phyloP scores from a whole-genome alignment of 2,888 invertebrate genomes.

The Andrena bucephala region DNA sequence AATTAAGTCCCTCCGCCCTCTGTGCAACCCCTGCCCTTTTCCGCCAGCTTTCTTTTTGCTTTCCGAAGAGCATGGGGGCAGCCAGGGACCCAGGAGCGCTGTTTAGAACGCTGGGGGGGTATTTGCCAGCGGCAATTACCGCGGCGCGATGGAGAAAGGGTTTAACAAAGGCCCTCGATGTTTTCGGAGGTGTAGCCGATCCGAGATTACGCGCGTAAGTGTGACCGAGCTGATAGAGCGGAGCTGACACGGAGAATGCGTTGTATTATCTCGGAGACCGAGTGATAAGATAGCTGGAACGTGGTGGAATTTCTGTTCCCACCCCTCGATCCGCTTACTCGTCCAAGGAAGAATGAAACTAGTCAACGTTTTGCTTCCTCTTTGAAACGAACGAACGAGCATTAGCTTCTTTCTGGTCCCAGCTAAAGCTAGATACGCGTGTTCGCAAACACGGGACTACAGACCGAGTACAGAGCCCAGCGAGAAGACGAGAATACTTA shows the following conservation, averaged over 20 bases:
- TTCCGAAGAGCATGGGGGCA: not conserved
- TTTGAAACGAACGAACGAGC: too few species aligned
- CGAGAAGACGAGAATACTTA: slow-evolving; percentile 33
- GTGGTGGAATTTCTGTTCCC: too few species aligned
- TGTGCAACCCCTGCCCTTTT: slow-evolving; percentile 10
- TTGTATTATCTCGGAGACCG: too few species aligned
- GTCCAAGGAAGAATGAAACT: too few species aligned
- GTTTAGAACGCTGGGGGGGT: slow-evolving; percentile 30
- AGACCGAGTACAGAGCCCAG: slow-evolving; percentile 14
- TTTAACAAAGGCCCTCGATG: slow-evolving; percentile 11
- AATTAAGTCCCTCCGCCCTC: slow-evolving; percentile 52
- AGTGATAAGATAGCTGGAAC: too few species aligned
- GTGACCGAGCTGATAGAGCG: not conserved
- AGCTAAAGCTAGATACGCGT: slow-evolving; percentile 4
- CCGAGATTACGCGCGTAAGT: slow-evolving; percentile 23
- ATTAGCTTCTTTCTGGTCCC: not conserved
- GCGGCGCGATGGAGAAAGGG: slow-evolving; percentile 27
- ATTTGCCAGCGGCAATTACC: slow-evolving; percentile 46
- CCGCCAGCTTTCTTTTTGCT: slow-evolving; percentile 20
- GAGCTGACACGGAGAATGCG: not conserved
- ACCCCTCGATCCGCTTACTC: too few species aligned
- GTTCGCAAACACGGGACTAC: slow-evolving; percentile 17
- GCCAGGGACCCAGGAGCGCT: slow-evolving; percentile 1
- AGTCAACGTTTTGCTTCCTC: too few species aligned
- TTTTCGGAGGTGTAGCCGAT: slow-evolving; percentile 30